Evolutionary conservation across 2,113 vertebrate genomes (phyloP).

Genomic region (Prionailurus bengalensis): DNA sequence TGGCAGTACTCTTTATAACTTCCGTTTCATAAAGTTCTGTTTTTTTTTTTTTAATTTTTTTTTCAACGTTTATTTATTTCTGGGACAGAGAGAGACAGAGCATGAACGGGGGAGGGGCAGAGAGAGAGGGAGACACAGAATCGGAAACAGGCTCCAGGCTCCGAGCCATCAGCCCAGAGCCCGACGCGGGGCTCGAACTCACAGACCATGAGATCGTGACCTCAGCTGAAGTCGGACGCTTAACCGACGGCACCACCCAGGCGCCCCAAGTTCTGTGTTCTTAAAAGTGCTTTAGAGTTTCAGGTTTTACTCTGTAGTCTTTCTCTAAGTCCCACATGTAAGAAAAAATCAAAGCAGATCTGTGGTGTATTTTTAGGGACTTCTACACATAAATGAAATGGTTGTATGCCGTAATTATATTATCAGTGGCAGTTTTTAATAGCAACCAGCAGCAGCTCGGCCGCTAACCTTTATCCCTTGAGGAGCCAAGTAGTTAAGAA

Average conservation of each 20-base stretch:
- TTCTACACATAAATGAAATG: slow-evolving; percentile 58
- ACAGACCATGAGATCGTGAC: too few species aligned
- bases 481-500: not conserved
- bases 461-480: not conserved
- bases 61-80: too few species aligned
- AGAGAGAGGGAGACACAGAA: too few species aligned
- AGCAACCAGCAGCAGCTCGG: slow-evolving; percentile 62
- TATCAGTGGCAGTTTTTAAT: slow-evolving; percentile 64
- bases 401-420: slow-evolving; percentile 56
- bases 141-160: too few species aligned
- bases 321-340: not conserved
- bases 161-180: too few species aligned
- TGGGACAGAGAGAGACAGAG: too few species aligned
- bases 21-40: not conserved
- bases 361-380: slow-evolving; percentile 75
- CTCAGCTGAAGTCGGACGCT: too few species aligned
- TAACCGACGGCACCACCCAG: too few species aligned
- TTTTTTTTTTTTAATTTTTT: not conserved
- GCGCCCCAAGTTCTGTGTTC: not conserved
- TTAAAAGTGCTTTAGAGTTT: slow-evolving; percentile 33
- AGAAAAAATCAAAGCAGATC: not conserved
- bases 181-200: too few species aligned
- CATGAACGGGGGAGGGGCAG: too few species aligned
- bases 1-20: not conserved
- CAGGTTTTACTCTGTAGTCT: not conserved